Evolutionary conservation across 2,113 vertebrate species (phyloP), one percentile per base, ranked within the genome.

Genomic region (Vicugna pacos): DNA sequence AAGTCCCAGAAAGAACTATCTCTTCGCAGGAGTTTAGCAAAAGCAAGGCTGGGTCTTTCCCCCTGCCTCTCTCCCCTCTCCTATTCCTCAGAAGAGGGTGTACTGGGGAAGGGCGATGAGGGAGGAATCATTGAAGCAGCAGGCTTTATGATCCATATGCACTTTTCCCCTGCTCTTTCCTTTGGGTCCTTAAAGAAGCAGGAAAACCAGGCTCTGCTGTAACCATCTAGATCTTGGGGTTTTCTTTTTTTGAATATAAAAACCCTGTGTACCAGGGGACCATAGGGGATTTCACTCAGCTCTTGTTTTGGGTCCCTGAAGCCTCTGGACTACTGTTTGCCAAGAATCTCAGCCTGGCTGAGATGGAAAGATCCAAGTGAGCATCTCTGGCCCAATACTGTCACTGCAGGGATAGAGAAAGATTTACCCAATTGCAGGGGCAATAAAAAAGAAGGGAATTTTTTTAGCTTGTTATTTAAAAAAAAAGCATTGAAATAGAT

Each of bases 211-310:
- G 52, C 67, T 84, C 20, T 54, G 4, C 14, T 24, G 7, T 48
- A 28, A 28, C 65, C 26, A 20, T 30, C 20, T 50, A 20, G 46
- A 60, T 80, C 24, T 67, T 85, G 50, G 16, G 3, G 13, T 67
- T 90, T 91, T 75, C 20, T 5, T 20, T 87, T 89, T 54, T 64
- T 46, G 15, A 89, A 42, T 69, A 85, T 42, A 93, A 91, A 92
- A 86, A 2, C 38, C 13, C 24, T 28, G 16, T 76, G 72, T 7
- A 12, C 69, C 20, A 52, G 14, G 20, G 35, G 48, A n/a, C 32
- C 32, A 9, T 20, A 12, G 3, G 58, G 58, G 48, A 65, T 38
- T 94, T 85, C 65, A 30, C 1, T 26, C 38, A 94, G 70, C 32
- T 19, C 75, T 79, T 58, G 35, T 38, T 76, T 72, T 11, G 28